These are phyloP conservation scores for Osmerus mordax DNA, from an alignment of 2,113 vertebrate genomes.

Conservation along the genomic window DNA sequence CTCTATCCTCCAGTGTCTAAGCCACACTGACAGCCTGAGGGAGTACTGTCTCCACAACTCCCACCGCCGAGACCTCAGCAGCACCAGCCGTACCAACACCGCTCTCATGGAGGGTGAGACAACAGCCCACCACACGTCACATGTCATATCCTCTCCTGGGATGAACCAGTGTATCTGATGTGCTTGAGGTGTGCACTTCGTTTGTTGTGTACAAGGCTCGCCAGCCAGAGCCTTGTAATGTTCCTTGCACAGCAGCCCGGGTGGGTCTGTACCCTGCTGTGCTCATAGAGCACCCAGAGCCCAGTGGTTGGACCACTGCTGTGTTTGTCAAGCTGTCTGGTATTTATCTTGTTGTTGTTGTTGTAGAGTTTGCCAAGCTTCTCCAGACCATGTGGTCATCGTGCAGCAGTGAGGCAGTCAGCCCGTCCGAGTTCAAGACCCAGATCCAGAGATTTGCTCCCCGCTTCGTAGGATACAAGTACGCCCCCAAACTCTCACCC, in stretches of 20 bases:
- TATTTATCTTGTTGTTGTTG: not conserved
- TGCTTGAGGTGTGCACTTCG: too few species aligned
- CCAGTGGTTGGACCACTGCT: too few species aligned
- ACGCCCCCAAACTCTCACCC: conserved; percentile 46
- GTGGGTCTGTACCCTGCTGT: too few species aligned
- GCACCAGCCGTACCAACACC: conserved; percentile 85
- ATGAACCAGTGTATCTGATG: not conserved
- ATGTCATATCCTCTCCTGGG: not conserved
- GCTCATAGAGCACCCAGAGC: too few species aligned
- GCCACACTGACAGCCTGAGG: conserved; percentile 90
- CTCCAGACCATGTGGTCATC: conserved; percentile 94
- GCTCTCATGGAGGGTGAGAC: conserved; percentile 91
- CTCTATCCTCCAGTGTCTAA: conserved; percentile 98
- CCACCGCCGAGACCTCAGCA: conserved; percentile 90
- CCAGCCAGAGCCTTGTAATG: too few species aligned
- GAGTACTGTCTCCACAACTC: conserved; percentile 96
- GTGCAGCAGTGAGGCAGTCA: conserved; percentile 85
- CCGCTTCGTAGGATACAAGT: conserved; percentile 97
- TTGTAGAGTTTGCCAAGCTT: conserved; percentile 91
- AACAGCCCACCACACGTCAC: not conserved
- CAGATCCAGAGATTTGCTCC: conserved; percentile 98
- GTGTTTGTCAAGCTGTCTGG: too few species aligned
- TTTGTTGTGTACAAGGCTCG: too few species aligned
- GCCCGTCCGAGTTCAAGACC: conserved; percentile 95
- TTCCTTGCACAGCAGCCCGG: too few species aligned